Conservation (phyloP, 2,113 vertebrate genomes). For the Lepus americanus region DNA sequence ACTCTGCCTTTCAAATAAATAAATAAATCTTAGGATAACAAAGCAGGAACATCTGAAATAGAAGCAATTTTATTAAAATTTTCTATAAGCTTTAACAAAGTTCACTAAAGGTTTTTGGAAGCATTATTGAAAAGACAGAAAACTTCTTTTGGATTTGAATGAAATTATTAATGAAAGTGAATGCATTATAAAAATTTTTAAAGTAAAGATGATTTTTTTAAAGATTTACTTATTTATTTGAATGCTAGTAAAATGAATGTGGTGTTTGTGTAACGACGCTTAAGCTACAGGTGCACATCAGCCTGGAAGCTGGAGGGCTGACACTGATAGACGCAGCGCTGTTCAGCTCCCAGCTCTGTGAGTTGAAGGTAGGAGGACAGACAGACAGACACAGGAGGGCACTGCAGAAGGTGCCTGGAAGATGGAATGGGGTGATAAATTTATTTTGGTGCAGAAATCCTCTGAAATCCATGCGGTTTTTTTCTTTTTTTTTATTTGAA, state of each 20-base stretch:
- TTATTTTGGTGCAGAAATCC: too few species aligned
- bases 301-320: not conserved
- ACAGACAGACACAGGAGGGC: not conserved
- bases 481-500: too few species aligned
- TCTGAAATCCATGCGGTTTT: too few species aligned
- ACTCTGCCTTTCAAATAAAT: too few species aligned
- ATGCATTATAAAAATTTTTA: constrained; percentile 23
- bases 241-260: not conserved
- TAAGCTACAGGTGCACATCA: not conserved
- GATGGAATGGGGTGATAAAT: too few species aligned
- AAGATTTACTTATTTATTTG: not conserved
- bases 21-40: too few species aligned
- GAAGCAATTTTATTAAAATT: too few species aligned
- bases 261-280: not conserved
- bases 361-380: not conserved
- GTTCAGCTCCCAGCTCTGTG: not conserved
- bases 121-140: not conserved
- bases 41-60: too few species aligned
- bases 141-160: constrained; percentile 49
- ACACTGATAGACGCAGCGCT: constrained; percentile 2
- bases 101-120: constrained; percentile 15
- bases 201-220: not conserved
- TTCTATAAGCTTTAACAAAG: not conserved
- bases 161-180: not conserved
- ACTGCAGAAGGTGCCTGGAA: too few species aligned